Percentiles rank a stretch among this genome's conserved stretches.
Conservation (phyloP, 2,797 vertebrate species). For the Kryptolebias ocellatus region DNA sequence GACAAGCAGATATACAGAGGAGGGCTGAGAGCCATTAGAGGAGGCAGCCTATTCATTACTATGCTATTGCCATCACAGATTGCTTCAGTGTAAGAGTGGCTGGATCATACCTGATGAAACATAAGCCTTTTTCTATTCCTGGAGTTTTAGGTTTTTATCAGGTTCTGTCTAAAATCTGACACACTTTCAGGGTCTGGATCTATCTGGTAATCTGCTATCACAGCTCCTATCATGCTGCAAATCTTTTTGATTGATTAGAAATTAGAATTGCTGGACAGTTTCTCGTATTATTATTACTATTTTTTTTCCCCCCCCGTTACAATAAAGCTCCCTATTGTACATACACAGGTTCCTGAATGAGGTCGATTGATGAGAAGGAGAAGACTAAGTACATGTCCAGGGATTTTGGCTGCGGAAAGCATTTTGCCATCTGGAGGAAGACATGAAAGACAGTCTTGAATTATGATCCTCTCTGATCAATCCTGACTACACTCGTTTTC, state of each 20-base stretch:
- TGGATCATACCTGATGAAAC: conserved; percentile 73
- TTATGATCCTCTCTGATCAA: conserved; percentile 80
- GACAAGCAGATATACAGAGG: conserved; percentile 38
- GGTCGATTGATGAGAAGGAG: conserved; percentile 76
- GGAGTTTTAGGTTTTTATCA: conserved; percentile 78
- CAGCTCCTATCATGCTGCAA: conserved; percentile 70
- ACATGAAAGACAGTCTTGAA: conserved; percentile 79
- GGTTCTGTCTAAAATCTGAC: conserved; percentile 65
- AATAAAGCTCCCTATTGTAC: conserved; percentile 66
- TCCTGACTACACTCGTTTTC: conserved; percentile 74
- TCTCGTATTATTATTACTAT: conserved; percentile 19
- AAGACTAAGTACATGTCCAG: conserved; percentile 77
- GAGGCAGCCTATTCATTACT: conserved; percentile 61
- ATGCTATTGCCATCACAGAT: conserved; percentile 48
- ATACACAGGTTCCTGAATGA: conserved; percentile 63
- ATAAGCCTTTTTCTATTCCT: conserved; percentile 70
- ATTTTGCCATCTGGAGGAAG: conserved; percentile 78
- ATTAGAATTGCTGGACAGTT: conserved; percentile 71
- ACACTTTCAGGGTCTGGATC: conserved; percentile 69
- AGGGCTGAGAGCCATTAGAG: conserved; percentile 29
- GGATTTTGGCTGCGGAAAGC: conserved; percentile 71
- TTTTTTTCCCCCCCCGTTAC: conserved; percentile 35
- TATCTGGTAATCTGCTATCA: conserved; percentile 80
- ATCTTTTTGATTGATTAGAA: conserved; percentile 82
- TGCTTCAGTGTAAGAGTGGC: conserved; percentile 52